phyloP scores from a whole-genome alignment of 1,140 invertebrate genomes.

The Andrena cerasifolii region DNA sequence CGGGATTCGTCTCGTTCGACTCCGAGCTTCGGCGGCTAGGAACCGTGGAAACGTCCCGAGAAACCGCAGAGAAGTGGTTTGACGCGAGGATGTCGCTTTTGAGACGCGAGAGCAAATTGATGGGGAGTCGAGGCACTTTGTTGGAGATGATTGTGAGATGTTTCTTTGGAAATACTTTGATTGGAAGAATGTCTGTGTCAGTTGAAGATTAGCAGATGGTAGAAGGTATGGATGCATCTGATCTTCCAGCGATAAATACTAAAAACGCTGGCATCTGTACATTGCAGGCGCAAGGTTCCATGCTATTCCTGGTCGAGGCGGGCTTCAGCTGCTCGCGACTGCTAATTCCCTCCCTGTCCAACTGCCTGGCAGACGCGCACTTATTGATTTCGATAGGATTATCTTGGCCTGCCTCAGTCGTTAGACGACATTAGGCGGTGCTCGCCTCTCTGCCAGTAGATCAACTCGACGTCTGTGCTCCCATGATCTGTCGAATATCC shows the following conservation, averaged over 20 bases:
- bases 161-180: background rate
- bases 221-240: no score
- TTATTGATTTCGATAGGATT: conserved; percentile 38
- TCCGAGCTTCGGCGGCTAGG: no score
- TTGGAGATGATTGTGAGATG: background rate
- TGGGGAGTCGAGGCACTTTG: no score
- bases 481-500: background rate
- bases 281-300: background rate
- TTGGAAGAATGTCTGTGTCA: background rate
- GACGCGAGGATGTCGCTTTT: no score
- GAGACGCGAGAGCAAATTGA: no score
- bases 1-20: background rate
- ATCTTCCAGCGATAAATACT: background rate
- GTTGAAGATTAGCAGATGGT: no score
- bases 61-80: background rate
- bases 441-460: background rate
- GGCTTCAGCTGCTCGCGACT: conserved; percentile 53
- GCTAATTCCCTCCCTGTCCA: conserved; percentile 61
- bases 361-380: conserved; percentile 32
- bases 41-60: background rate
- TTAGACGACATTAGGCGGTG: background rate
- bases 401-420: background rate
- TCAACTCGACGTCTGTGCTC: background rate
- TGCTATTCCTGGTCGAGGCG: conserved; percentile 21
- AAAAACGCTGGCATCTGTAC: conserved; percentile 9